phyloP scores from a whole-genome alignment of 53 echinoderm and acorn worm genomes.

The Mesocentrotus franciscanus region DNA sequence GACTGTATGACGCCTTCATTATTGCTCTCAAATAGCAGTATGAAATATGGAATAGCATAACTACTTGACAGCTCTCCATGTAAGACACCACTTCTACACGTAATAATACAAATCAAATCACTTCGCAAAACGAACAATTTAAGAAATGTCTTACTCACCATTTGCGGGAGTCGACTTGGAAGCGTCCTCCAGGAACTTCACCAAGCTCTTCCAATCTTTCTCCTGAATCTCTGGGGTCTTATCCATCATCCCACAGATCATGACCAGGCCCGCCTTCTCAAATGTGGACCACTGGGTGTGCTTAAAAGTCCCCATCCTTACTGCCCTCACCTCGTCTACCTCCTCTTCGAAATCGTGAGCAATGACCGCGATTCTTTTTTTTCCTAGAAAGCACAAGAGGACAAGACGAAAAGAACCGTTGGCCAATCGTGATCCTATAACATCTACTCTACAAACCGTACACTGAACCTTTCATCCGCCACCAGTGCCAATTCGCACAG shows the following conservation, averaged over 20 bases:
- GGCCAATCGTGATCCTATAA: background rate
- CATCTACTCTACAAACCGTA: background rate
- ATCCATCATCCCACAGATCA: slow-evolving; percentile 23
- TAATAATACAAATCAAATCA: no score
- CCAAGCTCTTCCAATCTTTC: slow-evolving; percentile 40
- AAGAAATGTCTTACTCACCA: background rate
- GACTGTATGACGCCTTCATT: no score
- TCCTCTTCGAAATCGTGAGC: slow-evolving; percentile 36
- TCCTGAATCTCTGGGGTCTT: background rate
- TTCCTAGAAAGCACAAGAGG: background rate
- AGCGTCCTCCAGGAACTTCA: slow-evolving; percentile 1
- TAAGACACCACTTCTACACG: no score
- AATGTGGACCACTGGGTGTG: background rate
- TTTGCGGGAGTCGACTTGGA: background rate
- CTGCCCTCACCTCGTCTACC: background rate
- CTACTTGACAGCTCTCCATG: no score
- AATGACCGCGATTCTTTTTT: slow-evolving; percentile 27
- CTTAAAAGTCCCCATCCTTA: background rate
- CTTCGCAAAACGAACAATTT: no score
- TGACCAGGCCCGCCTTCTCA: slow-evolving; percentile 11
- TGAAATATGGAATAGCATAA: no score
- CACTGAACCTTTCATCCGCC: no score
- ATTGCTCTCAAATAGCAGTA: background rate
- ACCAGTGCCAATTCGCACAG: no score
- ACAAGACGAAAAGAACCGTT: background rate